Evolutionary conservation across 1,140 invertebrate genomes (phyloP).

Genomic region (Drosophila fuyamai): DNA sequence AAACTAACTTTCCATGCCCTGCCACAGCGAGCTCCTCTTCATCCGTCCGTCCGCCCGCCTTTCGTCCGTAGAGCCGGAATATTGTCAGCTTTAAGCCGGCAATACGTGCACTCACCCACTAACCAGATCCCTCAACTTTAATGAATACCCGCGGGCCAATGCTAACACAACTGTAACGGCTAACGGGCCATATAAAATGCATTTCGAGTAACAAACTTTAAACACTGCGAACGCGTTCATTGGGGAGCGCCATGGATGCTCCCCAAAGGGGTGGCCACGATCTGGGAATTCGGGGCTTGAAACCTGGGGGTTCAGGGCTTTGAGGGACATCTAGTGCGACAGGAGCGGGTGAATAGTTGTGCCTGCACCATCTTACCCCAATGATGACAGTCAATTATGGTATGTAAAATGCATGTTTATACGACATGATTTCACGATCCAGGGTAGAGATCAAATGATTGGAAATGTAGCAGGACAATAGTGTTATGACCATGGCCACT

Average conservation of each 20-base stretch:
- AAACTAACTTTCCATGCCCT: conserved; percentile 59
- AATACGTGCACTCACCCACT: conserved; percentile 16
- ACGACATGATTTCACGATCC: background rate
- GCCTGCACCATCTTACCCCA: conserved; percentile 12
- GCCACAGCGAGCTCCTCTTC: conserved; percentile 16
- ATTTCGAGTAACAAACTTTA: conserved; percentile 79
- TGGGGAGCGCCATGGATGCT: conserved; percentile 56
- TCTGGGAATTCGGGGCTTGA: background rate
- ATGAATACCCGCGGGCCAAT: conserved; percentile 73
- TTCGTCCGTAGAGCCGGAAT: conserved; percentile 28
- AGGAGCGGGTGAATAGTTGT: conserved; percentile 32
- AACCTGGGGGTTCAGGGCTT: background rate
- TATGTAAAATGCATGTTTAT: conserved; percentile 24
- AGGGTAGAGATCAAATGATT: background rate
- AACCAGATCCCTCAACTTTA: conserved; percentile 51
- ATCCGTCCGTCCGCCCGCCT: background rate
- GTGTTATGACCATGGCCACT: no score
- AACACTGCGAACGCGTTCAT: conserved; percentile 69
- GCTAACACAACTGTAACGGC: conserved; percentile 71
- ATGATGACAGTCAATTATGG: conserved; percentile 21
- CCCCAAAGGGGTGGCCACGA: background rate
- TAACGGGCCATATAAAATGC: conserved; percentile 79
- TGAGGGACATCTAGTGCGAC: conserved; percentile 13
- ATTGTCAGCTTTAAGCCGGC: conserved; percentile 69
- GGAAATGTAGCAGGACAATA: background rate